Base-by-base conservation (phyloP, 2,113 vertebrate genomes). In the Dicrurus megarhynchus region DNA sequence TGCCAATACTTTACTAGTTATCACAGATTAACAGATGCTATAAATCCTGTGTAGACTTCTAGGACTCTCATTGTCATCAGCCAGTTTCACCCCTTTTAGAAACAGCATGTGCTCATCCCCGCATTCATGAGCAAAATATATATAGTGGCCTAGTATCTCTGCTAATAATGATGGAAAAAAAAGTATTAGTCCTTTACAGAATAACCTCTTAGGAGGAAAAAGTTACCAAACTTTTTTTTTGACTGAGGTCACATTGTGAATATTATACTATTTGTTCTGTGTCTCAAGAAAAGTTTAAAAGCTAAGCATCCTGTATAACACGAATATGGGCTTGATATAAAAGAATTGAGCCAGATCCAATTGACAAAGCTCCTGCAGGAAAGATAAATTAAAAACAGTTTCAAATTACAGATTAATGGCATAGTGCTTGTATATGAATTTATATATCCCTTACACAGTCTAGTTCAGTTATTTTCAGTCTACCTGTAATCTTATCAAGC, bases 401-500 rank as follows among this genome's bases (percentile, higher is more conserved):
- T 30, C 7, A 83, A 71, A 71, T 68, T 55, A 75, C 56, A 75
- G 10, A 81, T n/a, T 14, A 65, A 47, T 32, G 7, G 4, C 37
- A 7, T 46, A 28, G 8, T 59, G 73, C 30, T 46, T 47, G 9
- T 44, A 50, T 69, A 80, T 69, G 13, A 75, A 20, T 71, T 83
- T 74, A 59, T 42, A 30, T 15, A 60, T 20, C 5, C 8, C 8
- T 68, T 82, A 23, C 5, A 21, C 13, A 61, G 4, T 21, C 8
- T 47, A n/a, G 8, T 56, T 61, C 17, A 13, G 23, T 49, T 78
- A 39, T 69, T 82, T 92, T 82, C 41, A 24, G 16, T 39, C 41
- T 69, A 33, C 4, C 3, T 59, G 73, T 67, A 30, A 23, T 71
- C 71, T 78, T 59, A 42, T 33, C 0, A 0, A 41, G 23, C 0